Evolutionary conservation across 2,888 invertebrate species (phyloP), one percentile per base, ranked within the genome.

Genomic region (Altica lythri): DNA sequence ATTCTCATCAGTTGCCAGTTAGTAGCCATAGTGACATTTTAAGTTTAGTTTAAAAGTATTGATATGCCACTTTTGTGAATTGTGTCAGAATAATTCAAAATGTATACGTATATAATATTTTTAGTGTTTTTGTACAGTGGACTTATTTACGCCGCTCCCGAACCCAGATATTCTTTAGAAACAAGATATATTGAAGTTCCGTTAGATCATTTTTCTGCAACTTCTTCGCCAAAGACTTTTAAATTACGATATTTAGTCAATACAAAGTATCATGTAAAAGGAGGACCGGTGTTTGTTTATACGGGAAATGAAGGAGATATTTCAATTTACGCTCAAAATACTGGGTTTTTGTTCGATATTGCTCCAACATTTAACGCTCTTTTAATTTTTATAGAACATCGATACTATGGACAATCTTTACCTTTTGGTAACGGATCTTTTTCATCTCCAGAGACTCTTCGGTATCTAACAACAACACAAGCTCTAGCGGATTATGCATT

Each of bases 271-370:
- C 90, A 89, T 85, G 79, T 83, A 37, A 74, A 73, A 27, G 78
- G 82, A 10, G 86, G 89, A 4, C 95, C 97, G 0, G 91, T 97
- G 63, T 95, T 98, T 72, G 88, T 90, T 73, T 95, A 95, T 70
- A 91, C 95, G 0, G 97, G 97, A 60, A 97, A 98, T 79, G 97
- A 98, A 83, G 97, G 95, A 32, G 85, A 86, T 68, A 92, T 98
- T 65, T 88, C 89, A 70, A 75, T 84, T 65, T 97, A 98, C 76
- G 91, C 92, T 0, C 79, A 92, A 68, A 94, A 95, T 77, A 90
- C 92, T 0, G 96, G 97, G 12, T 91, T 95, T 70, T 86, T 98
- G 80, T 95, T 93, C 90, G 95, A 97, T 47, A 85, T 89, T 59
- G 96, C 95, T 0, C 79, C 83, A 2, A 78, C 86, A 63, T 90